These are phyloP conservation scores for Nephila pilipes DNA, from an alignment of 1,140 invertebrate genomes.

Conservation along the genomic window DNA sequence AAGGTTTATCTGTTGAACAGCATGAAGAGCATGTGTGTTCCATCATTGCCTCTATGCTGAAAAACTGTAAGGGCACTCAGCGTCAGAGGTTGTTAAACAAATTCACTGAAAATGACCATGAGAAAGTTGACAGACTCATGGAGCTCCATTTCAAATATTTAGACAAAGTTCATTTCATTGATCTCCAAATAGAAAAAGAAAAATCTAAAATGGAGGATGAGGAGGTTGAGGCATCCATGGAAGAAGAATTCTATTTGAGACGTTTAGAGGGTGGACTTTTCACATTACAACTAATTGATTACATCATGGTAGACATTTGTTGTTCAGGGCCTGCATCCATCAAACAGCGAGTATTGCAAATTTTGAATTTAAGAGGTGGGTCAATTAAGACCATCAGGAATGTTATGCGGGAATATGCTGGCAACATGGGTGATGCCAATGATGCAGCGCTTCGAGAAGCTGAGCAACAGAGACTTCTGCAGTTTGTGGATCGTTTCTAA, in stretches of 20 bases:
- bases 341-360: slow-evolving; percentile 93
- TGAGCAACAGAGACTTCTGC: slow-evolving; percentile 94
- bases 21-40: slow-evolving; percentile 92
- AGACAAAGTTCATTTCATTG: slow-evolving; percentile 94
- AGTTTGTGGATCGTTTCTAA: slow-evolving; percentile 97
- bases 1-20: slow-evolving; percentile 83
- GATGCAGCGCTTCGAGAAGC: slow-evolving; percentile 91
- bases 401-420: slow-evolving; percentile 97
- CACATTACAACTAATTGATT: slow-evolving; percentile 96
- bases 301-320: slow-evolving; percentile 96
- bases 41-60: slow-evolving; percentile 95
- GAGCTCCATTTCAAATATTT: slow-evolving; percentile 99
- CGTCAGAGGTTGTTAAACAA: slow-evolving; percentile 94
- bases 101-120: slow-evolving; percentile 99
- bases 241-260: slow-evolving; percentile 93
- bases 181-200: slow-evolving; percentile 87
- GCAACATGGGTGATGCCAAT: slow-evolving; percentile 94
- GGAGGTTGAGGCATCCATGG: slow-evolving; percentile 83
- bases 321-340: slow-evolving; percentile 84
- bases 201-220: slow-evolving; percentile 82
- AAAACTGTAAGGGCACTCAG: slow-evolving; percentile 94
- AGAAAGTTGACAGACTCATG: slow-evolving; percentile 95
- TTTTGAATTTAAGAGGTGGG: slow-evolving; percentile 92
- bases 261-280: slow-evolving; percentile 96
- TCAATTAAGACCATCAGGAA: slow-evolving; percentile 96